A percentile compares a stretch with the other conserved stretches of the same genome.
Conservation (phyloP, 2,888 invertebrate species). For the Drosophila kuntzei region DNA sequence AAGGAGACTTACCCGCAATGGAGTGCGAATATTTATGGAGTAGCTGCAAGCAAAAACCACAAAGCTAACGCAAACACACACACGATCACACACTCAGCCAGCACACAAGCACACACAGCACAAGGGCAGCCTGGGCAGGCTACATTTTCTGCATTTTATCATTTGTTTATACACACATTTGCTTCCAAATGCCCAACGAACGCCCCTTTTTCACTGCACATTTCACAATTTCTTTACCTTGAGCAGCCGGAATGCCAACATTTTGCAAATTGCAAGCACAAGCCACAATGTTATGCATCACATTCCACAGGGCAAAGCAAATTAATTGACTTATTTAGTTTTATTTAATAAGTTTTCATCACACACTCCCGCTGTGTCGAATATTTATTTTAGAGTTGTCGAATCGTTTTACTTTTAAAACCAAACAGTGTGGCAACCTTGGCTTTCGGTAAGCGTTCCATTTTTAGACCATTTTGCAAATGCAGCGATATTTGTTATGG, state of each 20-base stretch:
- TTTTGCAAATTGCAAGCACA: conserved; percentile 16
- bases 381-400: too few species aligned
- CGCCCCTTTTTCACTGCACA: conserved; percentile 38
- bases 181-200: conserved; percentile 34
- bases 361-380: conserved; percentile 26
- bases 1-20: conserved; percentile 45
- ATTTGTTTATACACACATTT: conserved; percentile 36
- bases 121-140: conserved; percentile 24
- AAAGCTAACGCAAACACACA: conserved; percentile 17
- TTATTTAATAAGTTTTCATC: conserved; percentile 25
- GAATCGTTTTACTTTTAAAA: too few species aligned
- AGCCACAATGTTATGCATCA: conserved; percentile 4
- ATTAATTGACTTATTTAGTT: conserved; percentile 26
- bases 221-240: conserved; percentile 47
- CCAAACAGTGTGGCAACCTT: not conserved
- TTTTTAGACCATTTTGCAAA: not conserved
- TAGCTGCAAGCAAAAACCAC: conserved; percentile 40
- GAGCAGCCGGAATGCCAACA: conserved; percentile 9
- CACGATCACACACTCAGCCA: conserved; percentile 12
- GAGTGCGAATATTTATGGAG: conserved; percentile 28
- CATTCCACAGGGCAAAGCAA: conserved; percentile 1
- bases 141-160: conserved; percentile 37
- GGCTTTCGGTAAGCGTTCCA: not conserved
- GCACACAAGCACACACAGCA: conserved; percentile 23
- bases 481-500: too few species aligned